Percentiles rank a stretch among this genome's conserved stretches.
Conservation (phyloP, 2,888 invertebrate genomes). For the Adineta ricciae region DNA sequence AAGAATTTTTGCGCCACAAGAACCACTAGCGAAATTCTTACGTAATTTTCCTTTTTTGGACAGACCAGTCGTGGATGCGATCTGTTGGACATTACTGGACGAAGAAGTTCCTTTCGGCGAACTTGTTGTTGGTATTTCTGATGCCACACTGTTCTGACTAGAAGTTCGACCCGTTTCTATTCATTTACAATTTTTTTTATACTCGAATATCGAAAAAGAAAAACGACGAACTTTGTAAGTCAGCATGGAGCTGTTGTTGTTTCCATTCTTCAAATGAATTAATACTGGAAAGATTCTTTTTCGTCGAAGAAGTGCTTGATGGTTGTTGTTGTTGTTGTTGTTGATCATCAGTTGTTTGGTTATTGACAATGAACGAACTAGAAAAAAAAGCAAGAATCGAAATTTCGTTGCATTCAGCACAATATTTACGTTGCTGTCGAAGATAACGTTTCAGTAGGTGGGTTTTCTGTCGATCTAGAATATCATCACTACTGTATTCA, state of each 20-base stretch:
- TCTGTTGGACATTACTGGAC: background rate
- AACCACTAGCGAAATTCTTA: slow-evolving; percentile 88
- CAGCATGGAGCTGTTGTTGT: slow-evolving; percentile 25
- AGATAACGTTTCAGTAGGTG: background rate
- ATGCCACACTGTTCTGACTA: background rate
- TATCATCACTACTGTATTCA: too few species aligned
- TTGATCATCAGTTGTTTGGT: background rate
- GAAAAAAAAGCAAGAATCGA: background rate
- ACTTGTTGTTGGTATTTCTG: background rate
- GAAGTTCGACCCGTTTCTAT: background rate
- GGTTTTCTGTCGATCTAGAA: background rate
- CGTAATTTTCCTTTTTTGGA: background rate
- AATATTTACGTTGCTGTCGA: background rate
- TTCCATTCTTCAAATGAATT: slow-evolving; percentile 34
- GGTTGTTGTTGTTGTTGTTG: background rate
- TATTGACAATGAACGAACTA: background rate
- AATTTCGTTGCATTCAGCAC: too few species aligned
- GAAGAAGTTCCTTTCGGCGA: background rate
- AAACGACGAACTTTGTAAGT: background rate
- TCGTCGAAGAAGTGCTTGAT: background rate
- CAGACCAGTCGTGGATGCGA: background rate
- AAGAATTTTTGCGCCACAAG: slow-evolving; percentile 92
- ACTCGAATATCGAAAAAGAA: background rate
- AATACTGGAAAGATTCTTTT: slow-evolving; percentile 27
- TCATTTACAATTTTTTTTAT: background rate